Base-by-base conservation (phyloP, 1,140 invertebrate species). In the Cepaea nemoralis region DNA sequence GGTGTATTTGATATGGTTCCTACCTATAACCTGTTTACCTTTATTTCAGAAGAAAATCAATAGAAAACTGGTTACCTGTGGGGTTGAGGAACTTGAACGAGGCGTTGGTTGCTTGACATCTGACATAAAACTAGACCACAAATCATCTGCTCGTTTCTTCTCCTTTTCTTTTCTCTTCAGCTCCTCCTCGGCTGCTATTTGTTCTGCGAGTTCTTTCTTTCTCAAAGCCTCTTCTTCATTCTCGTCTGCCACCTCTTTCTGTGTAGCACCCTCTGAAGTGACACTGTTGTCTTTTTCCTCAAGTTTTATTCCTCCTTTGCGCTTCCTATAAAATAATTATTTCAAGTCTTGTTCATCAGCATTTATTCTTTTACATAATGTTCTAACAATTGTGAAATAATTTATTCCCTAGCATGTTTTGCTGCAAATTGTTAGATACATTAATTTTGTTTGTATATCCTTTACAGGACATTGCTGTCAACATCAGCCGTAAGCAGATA, bases 61-160 rank as follows among this genome's bases (percentile, higher is more conserved):
- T n/a, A n/a, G n/a, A n/a, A n/a, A n/a, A n/a, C n/a, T n/a, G n/a
- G n/a, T 84, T 10, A 55, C 66, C 33, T 69, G 73, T 40, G 67
- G 35, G 27, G 50, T 77, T 39, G 63, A 69, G 42, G 77, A 76
- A 22, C 33, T 6, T 33, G 39, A 12, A 33, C 42, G 59, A 76
- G 85, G 85, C 81, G 86, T 76, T 75, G 74, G 74, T 8, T 73
- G 45, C 75, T 89, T 88, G 31, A 90, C 88, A 82, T 90, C 90
- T 45, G 87, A 83, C 74, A 89, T 73, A 82, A 91, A 91, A 82
- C 87, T 90, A 24, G 87, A 84, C 90, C 90, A 91, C n/a, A 90
- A 77, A 48, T 87, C 86, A 82, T 91, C 88, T 40, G 85, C 85
- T 83, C 83, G 86, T 73, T 89, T 87, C 75, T 89, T 90, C 63